Evolutionary conservation across 2,113 vertebrate species (phyloP), one percentile per base, ranked within the genome.

Genomic region (Desmodus rotundus): DNA sequence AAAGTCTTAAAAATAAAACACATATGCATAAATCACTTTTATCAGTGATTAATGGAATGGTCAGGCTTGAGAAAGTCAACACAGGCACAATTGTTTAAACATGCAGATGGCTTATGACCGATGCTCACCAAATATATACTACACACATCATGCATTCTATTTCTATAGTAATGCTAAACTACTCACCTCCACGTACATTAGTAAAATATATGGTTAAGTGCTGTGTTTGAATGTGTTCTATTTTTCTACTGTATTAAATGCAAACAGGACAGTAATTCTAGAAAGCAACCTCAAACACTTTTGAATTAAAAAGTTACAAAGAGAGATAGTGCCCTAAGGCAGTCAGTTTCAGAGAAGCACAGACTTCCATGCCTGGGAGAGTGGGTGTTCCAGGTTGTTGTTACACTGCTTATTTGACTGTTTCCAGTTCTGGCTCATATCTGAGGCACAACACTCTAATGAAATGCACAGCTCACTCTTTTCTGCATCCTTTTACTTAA

Each of bases 91-190:
- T 0, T 9, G 31, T 56, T 84, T 76, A 94, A 95, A 89, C 93
- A 96, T 91, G 88, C 70, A 96, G 31, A 96, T n/a, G 87, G 86
- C 9, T 91, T 88, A 87, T 68, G 58, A 68, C 52, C 92, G 84
- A 5, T 80, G 47, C 92, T 88, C n/a, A 93, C 56, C 78, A 97
- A 86, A 93, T 93, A 88, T 88, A 86, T 95, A 87, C 17, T 72
- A 96, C 22, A 94, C 28, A 93, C 28, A 90, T 83, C 95, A 96
- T 94, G 89, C 78, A 91, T 63, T 92, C 63, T 63, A 95, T 80
- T 94, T 90, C 88, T 16, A 82, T 6, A 86, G n/a, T 85, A 81
- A 95, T 16, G n/a, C 56, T 84, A 70, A 87, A 78, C 36, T 92
- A 77, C 22, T 87, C 36, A 96, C 33, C 68, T 87, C 56, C 90